These are phyloP conservation scores for Drosophila mettleri DNA, from an alignment of 2,888 invertebrate genomes.

Conservation along the genomic window DNA sequence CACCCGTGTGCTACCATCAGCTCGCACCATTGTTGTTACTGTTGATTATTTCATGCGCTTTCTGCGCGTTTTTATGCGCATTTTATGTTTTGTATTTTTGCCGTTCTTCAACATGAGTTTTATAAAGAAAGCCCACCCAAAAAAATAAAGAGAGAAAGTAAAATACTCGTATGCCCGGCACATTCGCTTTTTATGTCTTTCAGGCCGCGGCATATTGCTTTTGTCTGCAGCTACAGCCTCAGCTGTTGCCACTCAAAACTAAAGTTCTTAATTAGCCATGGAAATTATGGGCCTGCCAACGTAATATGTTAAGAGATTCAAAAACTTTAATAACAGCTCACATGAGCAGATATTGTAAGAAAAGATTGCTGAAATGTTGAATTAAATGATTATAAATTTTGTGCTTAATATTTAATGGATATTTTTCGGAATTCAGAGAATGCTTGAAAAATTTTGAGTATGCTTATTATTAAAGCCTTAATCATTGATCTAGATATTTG, in stretches of 20 bases:
- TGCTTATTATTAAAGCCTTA: too few species aligned
- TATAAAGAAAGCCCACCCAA: constrained; percentile 35
- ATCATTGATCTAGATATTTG: too few species aligned
- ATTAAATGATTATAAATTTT: too few species aligned
- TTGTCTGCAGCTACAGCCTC: neutral
- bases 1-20: constrained; percentile 41
- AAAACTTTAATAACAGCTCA: neutral
- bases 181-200: constrained; percentile 25
- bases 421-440: too few species aligned
- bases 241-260: neutral
- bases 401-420: too few species aligned
- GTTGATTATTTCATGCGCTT: constrained; percentile 79
- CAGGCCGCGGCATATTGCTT: constrained; percentile 16
- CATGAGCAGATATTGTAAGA: neutral
- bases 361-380: neutral
- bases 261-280: neutral
- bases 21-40: constrained; percentile 64
- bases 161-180: constrained; percentile 38
- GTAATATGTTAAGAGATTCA: neutral
- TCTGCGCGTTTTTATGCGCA: constrained; percentile 76
- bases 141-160: constrained; percentile 22
- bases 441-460: too few species aligned
- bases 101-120: constrained; percentile 38
- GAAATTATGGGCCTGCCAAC: neutral
- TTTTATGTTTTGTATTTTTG: constrained; percentile 76